A percentile compares a stretch with the other conserved stretches of the same genome.
Evolutionary conservation across 2,113 vertebrate genomes (phyloP).

Genomic region (Micromys minutus): DNA sequence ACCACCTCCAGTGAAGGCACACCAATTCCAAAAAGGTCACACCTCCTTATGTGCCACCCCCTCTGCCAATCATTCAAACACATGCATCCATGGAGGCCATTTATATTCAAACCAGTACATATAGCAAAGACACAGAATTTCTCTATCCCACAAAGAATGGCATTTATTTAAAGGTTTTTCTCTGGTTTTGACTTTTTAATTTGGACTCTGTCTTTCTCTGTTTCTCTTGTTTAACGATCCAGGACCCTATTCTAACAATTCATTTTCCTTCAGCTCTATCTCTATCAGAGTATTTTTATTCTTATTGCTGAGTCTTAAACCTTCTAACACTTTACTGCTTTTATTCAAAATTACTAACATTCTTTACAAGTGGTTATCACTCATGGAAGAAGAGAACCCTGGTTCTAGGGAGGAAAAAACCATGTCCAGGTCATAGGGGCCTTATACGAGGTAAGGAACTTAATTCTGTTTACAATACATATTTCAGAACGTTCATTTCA

Average conservation of each 20-base stretch:
- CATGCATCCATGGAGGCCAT: no score
- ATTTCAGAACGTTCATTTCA: neutral
- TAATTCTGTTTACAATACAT: constrained; percentile 5
- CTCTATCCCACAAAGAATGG: neutral
- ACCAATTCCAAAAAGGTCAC: no score
- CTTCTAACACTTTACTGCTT: neutral
- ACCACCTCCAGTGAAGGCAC: no score
- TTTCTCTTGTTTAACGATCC: neutral
- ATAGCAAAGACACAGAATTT: constrained; percentile 17
- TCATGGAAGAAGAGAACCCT: neutral
- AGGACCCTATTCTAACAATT: neutral
- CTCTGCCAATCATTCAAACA: no score
- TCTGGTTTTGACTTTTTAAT: neutral
- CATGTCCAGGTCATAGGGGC: neutral
- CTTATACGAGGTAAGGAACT: neutral
- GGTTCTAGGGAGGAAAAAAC: neutral
- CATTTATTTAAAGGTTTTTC: neutral
- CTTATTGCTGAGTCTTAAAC: neutral
- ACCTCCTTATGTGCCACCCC: no score
- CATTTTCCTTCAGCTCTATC: neutral
- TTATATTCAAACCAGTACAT: no score
- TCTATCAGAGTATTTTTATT: constrained; percentile 19
- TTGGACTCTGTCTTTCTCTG: constrained; percentile 10
- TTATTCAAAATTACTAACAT: neutral
- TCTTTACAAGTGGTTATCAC: neutral